A percentile compares a stretch with the other conserved stretches of the same genome.
Conservation (phyloP, 2,797 vertebrate species). For the Intellagama lesueurii region DNA sequence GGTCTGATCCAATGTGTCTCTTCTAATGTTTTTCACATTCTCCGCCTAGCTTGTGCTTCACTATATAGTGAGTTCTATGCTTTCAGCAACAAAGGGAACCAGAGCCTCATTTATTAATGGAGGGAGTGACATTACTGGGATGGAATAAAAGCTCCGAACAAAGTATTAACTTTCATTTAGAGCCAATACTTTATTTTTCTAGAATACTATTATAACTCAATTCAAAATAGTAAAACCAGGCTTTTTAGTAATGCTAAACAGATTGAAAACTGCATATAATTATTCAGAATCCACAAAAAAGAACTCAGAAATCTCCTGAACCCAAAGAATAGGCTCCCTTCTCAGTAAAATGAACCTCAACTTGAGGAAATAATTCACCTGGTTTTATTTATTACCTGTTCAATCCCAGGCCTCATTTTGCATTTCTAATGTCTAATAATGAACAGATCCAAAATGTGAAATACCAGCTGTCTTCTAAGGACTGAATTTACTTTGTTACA, state of each 20-base stretch:
- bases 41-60: neutral
- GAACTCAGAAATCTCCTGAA: slow-evolving; percentile 61
- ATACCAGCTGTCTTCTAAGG: slow-evolving; percentile 49
- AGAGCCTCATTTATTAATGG: slow-evolving; percentile 54
- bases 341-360: slow-evolving; percentile 42
- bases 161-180: slow-evolving; percentile 48
- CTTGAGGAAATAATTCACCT: slow-evolving; percentile 63
- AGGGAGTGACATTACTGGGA: slow-evolving; percentile 29
- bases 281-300: slow-evolving; percentile 59
- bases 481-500: slow-evolving; percentile 65
- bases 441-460: slow-evolving; percentile 59
- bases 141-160: slow-evolving; percentile 43
- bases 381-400: slow-evolving; percentile 58
- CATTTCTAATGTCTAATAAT: slow-evolving; percentile 66
- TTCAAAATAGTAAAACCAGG: slow-evolving; percentile 62
- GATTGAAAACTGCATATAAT: slow-evolving; percentile 68
- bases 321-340: slow-evolving; percentile 62
- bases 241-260: slow-evolving; percentile 67
- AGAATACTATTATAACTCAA: slow-evolving; percentile 39
- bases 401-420: slow-evolving; percentile 35
- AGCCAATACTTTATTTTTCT: slow-evolving; percentile 47
- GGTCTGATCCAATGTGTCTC: neutral
- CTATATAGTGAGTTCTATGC: slow-evolving; percentile 10
- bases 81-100: slow-evolving; percentile 52
- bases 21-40: slow-evolving; percentile 20